Evolutionary conservation across 1,140 invertebrate species (phyloP).

Genomic region (Drosophila rufa): DNA sequence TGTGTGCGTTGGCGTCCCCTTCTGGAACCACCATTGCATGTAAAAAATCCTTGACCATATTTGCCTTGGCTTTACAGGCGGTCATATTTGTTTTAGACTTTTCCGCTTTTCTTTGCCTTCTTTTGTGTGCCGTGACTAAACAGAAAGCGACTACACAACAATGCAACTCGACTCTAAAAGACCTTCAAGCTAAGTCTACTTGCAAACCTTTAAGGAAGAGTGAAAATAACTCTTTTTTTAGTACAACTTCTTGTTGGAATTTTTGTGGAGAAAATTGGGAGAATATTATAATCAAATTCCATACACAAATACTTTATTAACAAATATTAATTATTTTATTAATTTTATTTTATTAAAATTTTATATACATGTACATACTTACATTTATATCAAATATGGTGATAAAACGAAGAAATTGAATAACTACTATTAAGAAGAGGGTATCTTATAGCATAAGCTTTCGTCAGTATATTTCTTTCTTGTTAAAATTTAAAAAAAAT

Average conservation of each 20-base stretch:
- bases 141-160: constrained; percentile 14
- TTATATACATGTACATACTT: no score
- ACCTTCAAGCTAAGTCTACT: constrained; percentile 6
- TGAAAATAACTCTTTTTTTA: constrained; percentile 6
- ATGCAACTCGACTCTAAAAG: constrained; percentile 11
- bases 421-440: no score
- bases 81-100: constrained; percentile 24
- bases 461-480: no score
- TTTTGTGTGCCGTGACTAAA: constrained; percentile 18
- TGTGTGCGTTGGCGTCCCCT: constrained; percentile 12
- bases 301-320: no score
- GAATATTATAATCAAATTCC: not conserved
- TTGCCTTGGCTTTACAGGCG: constrained; percentile 22
- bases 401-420: not conserved
- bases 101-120: constrained; percentile 19
- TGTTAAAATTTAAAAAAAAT: no score
- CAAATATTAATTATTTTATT: no score
- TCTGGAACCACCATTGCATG: constrained; percentile 19
- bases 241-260: not conserved
- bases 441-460: no score
- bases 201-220: not conserved
- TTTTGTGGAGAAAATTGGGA: not conserved
- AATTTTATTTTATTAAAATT: no score
- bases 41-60: constrained; percentile 24
- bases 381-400: no score